phyloP scores from a whole-genome alignment of 2,888 invertebrate genomes.

The Nesidiocoris tenuis region DNA sequence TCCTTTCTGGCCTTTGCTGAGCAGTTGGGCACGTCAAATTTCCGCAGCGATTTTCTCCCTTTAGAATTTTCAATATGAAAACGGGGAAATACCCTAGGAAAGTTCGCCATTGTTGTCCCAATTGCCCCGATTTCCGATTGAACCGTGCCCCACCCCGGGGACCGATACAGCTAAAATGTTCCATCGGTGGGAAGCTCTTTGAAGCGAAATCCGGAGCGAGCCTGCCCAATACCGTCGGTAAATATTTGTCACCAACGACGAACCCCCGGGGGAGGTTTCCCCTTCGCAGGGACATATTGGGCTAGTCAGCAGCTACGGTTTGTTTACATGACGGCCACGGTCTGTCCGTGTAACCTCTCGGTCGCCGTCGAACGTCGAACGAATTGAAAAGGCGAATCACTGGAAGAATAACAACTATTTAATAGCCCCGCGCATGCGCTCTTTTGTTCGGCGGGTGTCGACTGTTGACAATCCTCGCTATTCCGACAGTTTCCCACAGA shows the following conservation, averaged over 20 bases:
- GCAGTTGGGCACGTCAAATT: no score
- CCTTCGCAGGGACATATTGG: constrained; percentile 16
- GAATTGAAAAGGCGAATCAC: constrained; percentile 10
- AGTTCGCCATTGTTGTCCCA: no score
- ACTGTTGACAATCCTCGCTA: background rate
- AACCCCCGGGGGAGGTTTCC: background rate
- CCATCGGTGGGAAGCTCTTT: constrained; percentile 8
- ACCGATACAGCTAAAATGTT: no score
- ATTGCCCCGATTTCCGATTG: no score
- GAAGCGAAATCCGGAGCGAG: background rate
- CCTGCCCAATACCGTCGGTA: constrained; percentile 15
- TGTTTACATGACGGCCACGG: background rate
- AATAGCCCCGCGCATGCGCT: background rate
- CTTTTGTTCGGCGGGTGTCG: background rate
- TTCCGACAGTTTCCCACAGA: constrained; percentile 7
- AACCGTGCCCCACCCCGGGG: no score
- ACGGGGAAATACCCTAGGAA: no score
- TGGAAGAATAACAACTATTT: constrained; percentile 27
- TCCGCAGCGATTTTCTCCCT: no score
- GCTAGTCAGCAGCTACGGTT: background rate
- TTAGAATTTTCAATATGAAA: no score
- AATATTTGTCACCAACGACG: constrained; percentile 15
- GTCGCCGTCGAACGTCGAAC: background rate
- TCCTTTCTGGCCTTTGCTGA: no score
- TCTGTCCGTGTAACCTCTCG: background rate